Base-by-base conservation (phyloP, 53 echinoderm and acorn worm species). In the Paracentrotus lividus region DNA sequence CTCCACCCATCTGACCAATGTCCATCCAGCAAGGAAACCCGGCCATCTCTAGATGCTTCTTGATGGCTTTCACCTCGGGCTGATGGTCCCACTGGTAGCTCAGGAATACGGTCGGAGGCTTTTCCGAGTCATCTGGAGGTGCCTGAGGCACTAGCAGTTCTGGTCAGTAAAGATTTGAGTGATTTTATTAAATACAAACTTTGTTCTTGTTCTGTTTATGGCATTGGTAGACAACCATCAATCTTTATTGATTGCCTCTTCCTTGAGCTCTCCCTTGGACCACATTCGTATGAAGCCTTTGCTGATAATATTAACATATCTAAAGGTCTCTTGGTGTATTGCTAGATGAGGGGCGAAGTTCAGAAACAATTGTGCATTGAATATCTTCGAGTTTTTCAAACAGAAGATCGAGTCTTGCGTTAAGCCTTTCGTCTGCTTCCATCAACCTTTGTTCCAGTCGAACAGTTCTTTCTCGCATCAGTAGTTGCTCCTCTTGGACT, bases 1-100 rank as follows among this genome's bases (percentile, higher is more conserved):
- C 99, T 76, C 97, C 97, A 51, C 99, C 99, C 99, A 99, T 99
- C 95, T 99, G 99, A 77, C 99, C 99, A 43, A 99, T 96, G 93
- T 99, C 99, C 94, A 99, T 94, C 99, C 99, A 98, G 94, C 99
- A 99, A 18, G 91, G 77, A 49, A 96, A 99, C 23, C 99, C 99
- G 14, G 99, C 99, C 93, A 91, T 97, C 94, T 96, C 99, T 20
- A 99, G 96, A 43, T 99, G 99, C 12, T 96, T 88, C 69, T 90
- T 97, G 85, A 99, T 86, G 26, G 93, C 96, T 40, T 97, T 99
- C 26, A 99, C 99, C 85, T 99, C 97, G 12, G 94, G 88, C 56
- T 99, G 99, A 34, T 99, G 99, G 54, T 99, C 99, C 98, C 97
- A 97, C 52, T 97, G 97, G 90, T 98, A 98, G 92, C 98, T 98